Conservation (phyloP, 2,888 invertebrate species). For the Podabrus alpinus region DNA sequence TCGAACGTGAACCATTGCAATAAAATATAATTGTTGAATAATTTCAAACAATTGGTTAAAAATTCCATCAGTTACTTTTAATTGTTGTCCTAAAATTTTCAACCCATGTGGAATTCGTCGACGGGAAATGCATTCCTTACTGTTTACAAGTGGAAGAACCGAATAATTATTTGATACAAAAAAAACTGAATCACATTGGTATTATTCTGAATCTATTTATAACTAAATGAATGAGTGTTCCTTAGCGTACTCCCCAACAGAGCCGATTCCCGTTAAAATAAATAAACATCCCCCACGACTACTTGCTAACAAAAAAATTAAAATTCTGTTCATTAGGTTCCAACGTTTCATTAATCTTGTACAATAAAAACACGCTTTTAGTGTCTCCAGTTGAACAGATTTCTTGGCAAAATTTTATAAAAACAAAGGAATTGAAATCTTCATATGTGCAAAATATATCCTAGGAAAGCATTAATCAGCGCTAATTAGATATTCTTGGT, state of each 20-base stretch:
- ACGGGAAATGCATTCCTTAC: neutral
- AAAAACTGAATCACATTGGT: neutral
- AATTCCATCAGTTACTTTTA: too few species aligned
- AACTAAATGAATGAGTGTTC: neutral
- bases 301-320: neutral
- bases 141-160: neutral
- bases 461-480: neutral
- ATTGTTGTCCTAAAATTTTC: too few species aligned
- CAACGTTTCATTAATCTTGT: neutral
- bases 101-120: too few species aligned
- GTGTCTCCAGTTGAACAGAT: too few species aligned
- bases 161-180: neutral
- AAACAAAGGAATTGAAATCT: neutral
- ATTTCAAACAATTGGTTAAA: too few species aligned
- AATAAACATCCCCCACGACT: neutral
- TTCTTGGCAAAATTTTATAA: neutral
- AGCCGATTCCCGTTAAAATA: neutral
- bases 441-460: neutral
- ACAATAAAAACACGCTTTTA: neutral
- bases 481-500: neutral
- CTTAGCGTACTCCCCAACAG: neutral
- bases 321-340: neutral
- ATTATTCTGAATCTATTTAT: neutral
- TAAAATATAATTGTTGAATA: neutral
- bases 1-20: neutral